phyloP scores from a whole-genome alignment of 2,888 invertebrate genomes.

The Cosmorhoe ocellata region DNA sequence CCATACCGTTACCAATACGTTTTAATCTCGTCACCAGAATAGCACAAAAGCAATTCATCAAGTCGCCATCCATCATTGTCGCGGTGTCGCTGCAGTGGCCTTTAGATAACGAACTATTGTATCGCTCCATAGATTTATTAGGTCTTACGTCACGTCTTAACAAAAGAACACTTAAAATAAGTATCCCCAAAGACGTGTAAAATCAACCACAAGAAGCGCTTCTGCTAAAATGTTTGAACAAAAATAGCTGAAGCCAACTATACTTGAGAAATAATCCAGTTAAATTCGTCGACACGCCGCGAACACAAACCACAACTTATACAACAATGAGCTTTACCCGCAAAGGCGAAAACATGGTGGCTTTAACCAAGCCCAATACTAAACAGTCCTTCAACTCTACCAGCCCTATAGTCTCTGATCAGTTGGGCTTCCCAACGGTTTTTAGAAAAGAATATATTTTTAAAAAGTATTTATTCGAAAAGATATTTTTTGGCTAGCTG shows the following conservation, averaged over 20 bases:
- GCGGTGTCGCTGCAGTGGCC: conserved; percentile 49
- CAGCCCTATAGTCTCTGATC: too few species aligned
- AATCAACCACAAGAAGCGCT: not conserved
- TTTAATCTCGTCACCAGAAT: conserved; percentile 30
- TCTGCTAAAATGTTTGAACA: conserved; percentile 23
- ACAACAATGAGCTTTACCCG: conserved; percentile 59
- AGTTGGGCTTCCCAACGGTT: too few species aligned
- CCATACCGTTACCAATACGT: conserved; percentile 19
- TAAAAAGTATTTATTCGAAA: too few species aligned
- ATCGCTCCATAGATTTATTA: conserved; percentile 52
- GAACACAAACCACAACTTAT: conserved; percentile 58
- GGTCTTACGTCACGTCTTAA: conserved; percentile 38
- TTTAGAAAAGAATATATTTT: too few species aligned
- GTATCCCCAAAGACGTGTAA: too few species aligned
- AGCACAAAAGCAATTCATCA: conserved; percentile 56
- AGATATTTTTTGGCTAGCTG: too few species aligned
- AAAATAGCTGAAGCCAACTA: conserved; percentile 41
- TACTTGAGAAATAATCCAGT: conserved; percentile 60
- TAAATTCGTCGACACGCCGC: conserved; percentile 61
- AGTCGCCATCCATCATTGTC: conserved; percentile 66
- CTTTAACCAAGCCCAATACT: not conserved
- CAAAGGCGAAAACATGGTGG: conserved; percentile 37
- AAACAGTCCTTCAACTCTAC: conserved; percentile 11
- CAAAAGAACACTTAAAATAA: too few species aligned
- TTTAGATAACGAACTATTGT: conserved; percentile 63